A percentile compares a stretch with the other conserved stretches of the same genome.
Conservation (phyloP, 2,113 vertebrate genomes). For the Anarhynchus alexandrinus region DNA sequence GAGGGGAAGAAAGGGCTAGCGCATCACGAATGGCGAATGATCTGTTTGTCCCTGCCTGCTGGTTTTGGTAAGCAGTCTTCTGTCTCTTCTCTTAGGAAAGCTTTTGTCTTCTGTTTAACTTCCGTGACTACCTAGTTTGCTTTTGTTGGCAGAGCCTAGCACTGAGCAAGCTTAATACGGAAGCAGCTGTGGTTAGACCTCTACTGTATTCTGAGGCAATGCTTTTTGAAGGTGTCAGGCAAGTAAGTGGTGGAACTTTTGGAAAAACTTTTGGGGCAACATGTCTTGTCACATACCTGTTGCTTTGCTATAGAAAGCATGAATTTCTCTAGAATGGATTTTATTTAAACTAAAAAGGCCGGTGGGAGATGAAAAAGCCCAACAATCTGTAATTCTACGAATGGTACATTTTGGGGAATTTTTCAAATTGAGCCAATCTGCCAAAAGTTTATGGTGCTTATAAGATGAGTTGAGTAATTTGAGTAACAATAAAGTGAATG, state of each 20-base stretch:
- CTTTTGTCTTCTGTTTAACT: neutral
- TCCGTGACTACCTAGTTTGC: neutral
- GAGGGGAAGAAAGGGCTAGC: neutral
- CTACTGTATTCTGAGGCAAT: neutral
- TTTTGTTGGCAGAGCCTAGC: neutral
- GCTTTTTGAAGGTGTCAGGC: neutral
- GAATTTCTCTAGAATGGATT: neutral
- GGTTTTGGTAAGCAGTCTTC: neutral
- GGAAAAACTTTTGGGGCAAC: neutral
- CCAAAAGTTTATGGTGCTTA: neutral
- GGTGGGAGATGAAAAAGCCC: neutral
- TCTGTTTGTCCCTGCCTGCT: neutral
- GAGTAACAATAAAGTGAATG: neutral
- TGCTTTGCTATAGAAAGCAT: neutral
- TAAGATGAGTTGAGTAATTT: neutral
- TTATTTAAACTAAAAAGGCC: neutral
- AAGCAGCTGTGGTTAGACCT: neutral
- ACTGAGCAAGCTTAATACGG: neutral
- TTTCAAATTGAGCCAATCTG: neutral
- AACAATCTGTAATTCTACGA: neutral
- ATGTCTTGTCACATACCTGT: neutral
- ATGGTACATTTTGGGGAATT: neutral
- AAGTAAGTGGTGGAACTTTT: neutral
- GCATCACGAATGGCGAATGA: rapidly evolving
- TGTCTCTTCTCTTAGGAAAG: neutral